A percentile compares a stretch with the other conserved stretches of the same genome.
Conservation (phyloP, 1,140 invertebrate genomes). For the Meloidogyne exigua region DNA sequence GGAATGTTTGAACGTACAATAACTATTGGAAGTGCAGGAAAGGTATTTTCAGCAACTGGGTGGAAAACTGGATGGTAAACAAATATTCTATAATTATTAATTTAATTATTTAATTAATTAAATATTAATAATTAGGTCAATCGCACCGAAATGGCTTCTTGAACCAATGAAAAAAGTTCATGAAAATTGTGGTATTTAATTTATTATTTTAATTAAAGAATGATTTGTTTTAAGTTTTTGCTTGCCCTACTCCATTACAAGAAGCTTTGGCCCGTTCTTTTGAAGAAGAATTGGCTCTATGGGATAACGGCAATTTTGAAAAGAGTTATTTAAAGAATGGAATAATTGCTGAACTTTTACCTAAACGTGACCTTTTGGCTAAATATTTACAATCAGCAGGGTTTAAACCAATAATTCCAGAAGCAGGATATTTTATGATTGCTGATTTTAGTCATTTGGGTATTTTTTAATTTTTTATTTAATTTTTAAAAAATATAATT, state of each 20-base stretch:
- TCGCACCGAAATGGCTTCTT: constrained; percentile 79
- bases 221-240: constrained; percentile 72
- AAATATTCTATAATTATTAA: too few species aligned
- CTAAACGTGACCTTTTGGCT: constrained; percentile 82
- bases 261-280: constrained; percentile 87
- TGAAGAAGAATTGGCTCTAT: constrained; percentile 77
- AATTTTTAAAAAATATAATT: too few species aligned
- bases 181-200: constrained; percentile 75
- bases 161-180: constrained; percentile 81
- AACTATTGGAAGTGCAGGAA: constrained; percentile 89
- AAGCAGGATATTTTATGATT: constrained; percentile 94
- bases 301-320: constrained; percentile 68
- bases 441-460: constrained; percentile 82
- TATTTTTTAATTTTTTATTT: too few species aligned
- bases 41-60: constrained; percentile 86
- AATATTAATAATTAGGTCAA: constrained; percentile 66
- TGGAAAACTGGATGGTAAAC: constrained; percentile 80
- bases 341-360: constrained; percentile 75
- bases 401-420: constrained; percentile 85
- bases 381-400: constrained; percentile 77
- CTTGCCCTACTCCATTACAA: constrained; percentile 78
- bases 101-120: too few species aligned
- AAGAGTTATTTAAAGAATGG: constrained; percentile 81
- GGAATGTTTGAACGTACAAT: constrained; percentile 97
- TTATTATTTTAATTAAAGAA: background rate